Base-by-base conservation (phyloP, 2,797 vertebrate genomes). In the Anguilla obscura region DNA sequence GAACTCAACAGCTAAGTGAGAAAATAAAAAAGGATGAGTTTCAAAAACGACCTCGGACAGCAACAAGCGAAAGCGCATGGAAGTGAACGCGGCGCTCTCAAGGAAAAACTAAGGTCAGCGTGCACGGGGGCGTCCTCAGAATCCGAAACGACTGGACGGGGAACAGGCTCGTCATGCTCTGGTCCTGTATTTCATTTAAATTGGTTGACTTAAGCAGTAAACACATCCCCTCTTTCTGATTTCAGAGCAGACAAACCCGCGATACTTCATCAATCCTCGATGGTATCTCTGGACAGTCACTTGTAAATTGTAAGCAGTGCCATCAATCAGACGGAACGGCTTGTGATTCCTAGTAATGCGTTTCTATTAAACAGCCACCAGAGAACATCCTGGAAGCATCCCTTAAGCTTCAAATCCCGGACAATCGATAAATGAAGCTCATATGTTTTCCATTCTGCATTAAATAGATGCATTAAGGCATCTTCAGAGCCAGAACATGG, bases 291-390 rank as follows among this genome's bases (percentile, higher is more conserved):
- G 94, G 92, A 96, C 93, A 96, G 93, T 94, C 94, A 95, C 94
- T 95, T 95, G 93, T 95, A 95, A 97, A 94, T 93, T 92, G 92
- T 91, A 95, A 94, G 91, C 93, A 96, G 94, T 90, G 93, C 92
- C 93, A 96, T 95, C 93, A 94, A 95, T 95, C 94, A 93, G 85
- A 90, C 85, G 90, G 87, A 90, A 90, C 94, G 93, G 93, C 93
- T 93, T 93, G 94, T 95, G 94, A 96, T 95, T 96, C 94, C 95
- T 95, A 93, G 94, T 95, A 95, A 95, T 94, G 94, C 89, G 92
- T 95, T 96, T 95, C 92, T 94, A 95, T 95, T 96, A 94, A 95
- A 95, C 94, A 93, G 91, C 90, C 93, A 93, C 92, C 86, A 3
- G 91, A 94, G 93, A 92, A 89, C 88, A 89, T 84, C 48, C 21